phyloP scores from a whole-genome alignment of 1,140 invertebrate species.

The Polypedilum pembai region DNA sequence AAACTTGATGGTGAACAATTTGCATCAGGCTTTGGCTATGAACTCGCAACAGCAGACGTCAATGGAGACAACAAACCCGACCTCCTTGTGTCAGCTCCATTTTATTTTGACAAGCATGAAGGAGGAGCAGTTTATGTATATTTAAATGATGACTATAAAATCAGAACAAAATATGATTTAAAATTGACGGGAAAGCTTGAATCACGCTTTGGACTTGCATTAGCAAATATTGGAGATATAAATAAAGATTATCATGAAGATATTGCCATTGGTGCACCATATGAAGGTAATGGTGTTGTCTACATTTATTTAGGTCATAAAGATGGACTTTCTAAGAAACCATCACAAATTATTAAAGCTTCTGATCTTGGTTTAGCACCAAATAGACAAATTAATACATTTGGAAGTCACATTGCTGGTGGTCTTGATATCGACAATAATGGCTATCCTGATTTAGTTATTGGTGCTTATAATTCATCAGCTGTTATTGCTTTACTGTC shows the following conservation, averaged over 20 bases:
- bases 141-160: slow-evolving; percentile 52
- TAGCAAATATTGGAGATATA: slow-evolving; percentile 80
- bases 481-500: slow-evolving; percentile 58
- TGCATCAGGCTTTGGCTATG: slow-evolving; percentile 83
- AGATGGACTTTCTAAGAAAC: slow-evolving; percentile 62
- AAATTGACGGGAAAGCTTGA: slow-evolving; percentile 62
- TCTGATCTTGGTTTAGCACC: slow-evolving; percentile 39
- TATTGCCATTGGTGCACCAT: slow-evolving; percentile 85
- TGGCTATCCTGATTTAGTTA: slow-evolving; percentile 83
- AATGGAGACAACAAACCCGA: slow-evolving; percentile 84
- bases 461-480: slow-evolving; percentile 64
- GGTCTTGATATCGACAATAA: slow-evolving; percentile 86
- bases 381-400: slow-evolving; percentile 55
- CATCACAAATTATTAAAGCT: slow-evolving; percentile 57
- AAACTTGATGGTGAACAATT: slow-evolving; percentile 76
- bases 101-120: slow-evolving; percentile 70
- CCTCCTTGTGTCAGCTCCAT: slow-evolving; percentile 83
- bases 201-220: slow-evolving; percentile 78
- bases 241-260: slow-evolving; percentile 88
- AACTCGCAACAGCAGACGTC: slow-evolving; percentile 72
- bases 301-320: slow-evolving; percentile 80
- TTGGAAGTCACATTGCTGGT: slow-evolving; percentile 84
- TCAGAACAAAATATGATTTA: slow-evolving; percentile 50
- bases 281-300: slow-evolving; percentile 74
- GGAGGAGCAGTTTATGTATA: slow-evolving; percentile 91